Percentiles rank a stretch among this genome's conserved stretches.
Conservation (phyloP, 2,797 vertebrate species). For the Chromis chromis region DNA sequence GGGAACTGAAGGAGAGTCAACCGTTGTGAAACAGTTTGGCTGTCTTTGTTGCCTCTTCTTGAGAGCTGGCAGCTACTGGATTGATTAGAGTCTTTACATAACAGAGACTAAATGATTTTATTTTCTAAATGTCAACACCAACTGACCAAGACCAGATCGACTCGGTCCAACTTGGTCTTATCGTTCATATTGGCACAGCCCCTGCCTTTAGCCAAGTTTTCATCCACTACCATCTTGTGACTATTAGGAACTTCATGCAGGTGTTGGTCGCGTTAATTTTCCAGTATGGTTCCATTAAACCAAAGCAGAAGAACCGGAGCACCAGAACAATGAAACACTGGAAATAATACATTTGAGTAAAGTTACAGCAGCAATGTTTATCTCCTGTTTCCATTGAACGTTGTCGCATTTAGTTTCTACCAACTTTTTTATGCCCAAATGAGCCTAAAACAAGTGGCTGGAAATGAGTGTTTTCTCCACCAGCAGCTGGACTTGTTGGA, state of each 20-base stretch:
- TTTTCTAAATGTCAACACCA: neutral
- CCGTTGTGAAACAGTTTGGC: neutral
- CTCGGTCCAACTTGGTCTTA: neutral
- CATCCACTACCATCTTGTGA: neutral
- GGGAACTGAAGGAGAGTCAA: constrained; percentile 9
- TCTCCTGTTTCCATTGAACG: neutral
- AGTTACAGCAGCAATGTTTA: neutral
- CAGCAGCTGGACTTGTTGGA: neutral
- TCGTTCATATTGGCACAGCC: neutral
- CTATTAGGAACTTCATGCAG: neutral
- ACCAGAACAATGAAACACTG: neutral
- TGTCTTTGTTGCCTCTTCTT: neutral
- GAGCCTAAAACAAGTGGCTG: neutral
- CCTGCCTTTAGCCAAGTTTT: neutral
- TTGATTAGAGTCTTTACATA: neutral
- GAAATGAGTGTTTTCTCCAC: neutral
- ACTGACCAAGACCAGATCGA: too few relatives aligned
- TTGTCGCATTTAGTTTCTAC: too few relatives aligned
- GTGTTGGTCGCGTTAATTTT: neutral
- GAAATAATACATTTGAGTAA: neutral
- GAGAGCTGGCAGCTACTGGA: neutral
- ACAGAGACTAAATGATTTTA: neutral
- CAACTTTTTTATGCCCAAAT: neutral
- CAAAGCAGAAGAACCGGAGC: neutral
- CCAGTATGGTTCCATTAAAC: too few relatives aligned